phyloP scores from a whole-genome alignment of 2,797 vertebrate genomes.

The Tachyglossus aculeatus region DNA sequence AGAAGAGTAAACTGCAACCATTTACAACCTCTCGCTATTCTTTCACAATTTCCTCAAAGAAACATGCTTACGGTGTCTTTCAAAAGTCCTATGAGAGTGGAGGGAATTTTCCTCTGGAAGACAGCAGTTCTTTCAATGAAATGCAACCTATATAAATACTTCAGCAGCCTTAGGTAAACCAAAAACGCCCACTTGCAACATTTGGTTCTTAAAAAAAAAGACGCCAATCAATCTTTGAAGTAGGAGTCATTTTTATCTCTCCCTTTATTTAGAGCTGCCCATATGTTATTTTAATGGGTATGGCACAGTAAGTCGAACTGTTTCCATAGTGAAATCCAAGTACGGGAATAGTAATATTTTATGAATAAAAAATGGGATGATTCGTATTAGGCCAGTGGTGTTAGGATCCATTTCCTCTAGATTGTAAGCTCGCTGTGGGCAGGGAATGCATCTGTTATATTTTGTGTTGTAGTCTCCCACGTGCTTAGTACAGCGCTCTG shows the following conservation, averaged over 20 bases:
- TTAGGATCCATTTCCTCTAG: constrained; percentile 8
- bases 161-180: neutral
- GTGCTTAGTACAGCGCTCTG: too few species aligned
- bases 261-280: neutral
- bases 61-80: neutral
- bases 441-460: too few species aligned
- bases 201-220: neutral
- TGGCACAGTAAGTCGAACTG: neutral
- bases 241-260: neutral
- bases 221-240: neutral
- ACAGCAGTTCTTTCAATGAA: neutral
- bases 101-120: neutral
- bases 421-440: too few species aligned
- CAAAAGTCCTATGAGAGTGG: neutral
- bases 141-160: neutral
- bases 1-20: too few species aligned
- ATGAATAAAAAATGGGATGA: constrained; percentile 35
- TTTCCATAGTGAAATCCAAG: constrained; percentile 12
- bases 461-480: too few species aligned
- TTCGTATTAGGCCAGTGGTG: neutral
- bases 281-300: neutral
- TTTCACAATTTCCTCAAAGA: neutral
- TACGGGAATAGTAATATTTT: constrained; percentile 12
- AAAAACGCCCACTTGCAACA: neutral
- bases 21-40: too few species aligned